Evolutionary conservation across 2,888 invertebrate genomes (phyloP).

Genomic region (Orchesella flavescens): DNA sequence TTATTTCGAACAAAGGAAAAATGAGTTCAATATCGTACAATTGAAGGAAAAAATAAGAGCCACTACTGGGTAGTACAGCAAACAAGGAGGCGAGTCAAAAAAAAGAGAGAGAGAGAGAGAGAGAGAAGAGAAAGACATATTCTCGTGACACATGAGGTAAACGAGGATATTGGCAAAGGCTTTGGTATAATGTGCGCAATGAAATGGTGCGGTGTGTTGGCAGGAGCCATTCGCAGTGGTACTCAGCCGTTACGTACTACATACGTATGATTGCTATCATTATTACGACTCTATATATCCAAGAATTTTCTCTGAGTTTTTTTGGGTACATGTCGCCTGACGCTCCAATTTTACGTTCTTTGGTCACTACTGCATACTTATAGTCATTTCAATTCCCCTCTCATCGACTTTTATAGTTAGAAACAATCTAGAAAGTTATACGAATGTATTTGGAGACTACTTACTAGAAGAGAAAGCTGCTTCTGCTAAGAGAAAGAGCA

Average conservation of each 20-base stretch:
- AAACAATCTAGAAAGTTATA: too few relatives aligned
- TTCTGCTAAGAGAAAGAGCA: too few relatives aligned
- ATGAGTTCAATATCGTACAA: conserved; percentile 8
- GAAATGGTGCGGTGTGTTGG: not conserved
- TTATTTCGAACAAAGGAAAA: not conserved
- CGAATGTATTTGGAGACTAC: too few relatives aligned
- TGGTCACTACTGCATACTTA: too few relatives aligned
- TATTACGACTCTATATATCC: conserved; percentile 18
- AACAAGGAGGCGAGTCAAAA: not conserved
- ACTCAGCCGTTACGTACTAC: conserved; percentile 30
- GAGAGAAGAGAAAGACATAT: conserved; percentile 22
- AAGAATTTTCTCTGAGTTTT: conserved; percentile 19
- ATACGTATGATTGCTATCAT: conserved; percentile 44
- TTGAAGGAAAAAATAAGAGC: not conserved
- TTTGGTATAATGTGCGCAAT: not conserved
- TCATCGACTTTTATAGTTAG: not conserved
- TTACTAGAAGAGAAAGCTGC: too few relatives aligned
- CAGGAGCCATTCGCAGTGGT: conserved; percentile 30
- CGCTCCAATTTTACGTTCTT: not conserved
- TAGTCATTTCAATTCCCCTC: not conserved
- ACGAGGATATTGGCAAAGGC: conserved; percentile 15
- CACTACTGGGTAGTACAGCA: not conserved
- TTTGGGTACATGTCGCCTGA: not conserved
- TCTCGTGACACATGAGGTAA: conserved; percentile 18
- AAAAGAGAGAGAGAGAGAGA: too few relatives aligned